Conservation (phyloP, 1,140 invertebrate species). For the Neelides sp. region DNA sequence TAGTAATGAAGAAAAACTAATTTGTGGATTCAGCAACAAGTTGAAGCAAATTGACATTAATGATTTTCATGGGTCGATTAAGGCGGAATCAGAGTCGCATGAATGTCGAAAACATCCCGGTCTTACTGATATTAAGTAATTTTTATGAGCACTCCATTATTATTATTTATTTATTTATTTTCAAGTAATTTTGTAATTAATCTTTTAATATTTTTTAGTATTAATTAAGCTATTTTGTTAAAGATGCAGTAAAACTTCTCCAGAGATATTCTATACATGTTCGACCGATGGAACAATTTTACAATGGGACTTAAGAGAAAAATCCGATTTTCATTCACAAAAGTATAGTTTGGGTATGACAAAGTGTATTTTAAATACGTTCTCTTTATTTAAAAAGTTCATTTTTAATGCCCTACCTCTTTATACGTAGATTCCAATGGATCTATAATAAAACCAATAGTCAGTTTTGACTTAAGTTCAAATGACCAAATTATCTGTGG, state of each 20-base stretch:
- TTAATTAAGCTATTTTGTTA: slow-evolving; percentile 5
- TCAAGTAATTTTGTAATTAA: not conserved
- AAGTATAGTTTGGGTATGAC: slow-evolving; percentile 18
- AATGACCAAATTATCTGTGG: slow-evolving; percentile 58
- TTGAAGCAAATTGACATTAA: no score
- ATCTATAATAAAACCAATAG: slow-evolving; percentile 45
- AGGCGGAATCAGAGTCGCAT: not conserved
- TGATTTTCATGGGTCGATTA: slow-evolving; percentile 1
- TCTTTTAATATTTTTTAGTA: not conserved
- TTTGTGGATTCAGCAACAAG: no score
- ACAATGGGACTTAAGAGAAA: slow-evolving; percentile 19
- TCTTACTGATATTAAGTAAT: slow-evolving; percentile 19
- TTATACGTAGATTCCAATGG: slow-evolving; percentile 16
- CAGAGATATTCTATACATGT: slow-evolving; percentile 18
- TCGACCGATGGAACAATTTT: slow-evolving; percentile 18
- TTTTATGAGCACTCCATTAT: not conserved
- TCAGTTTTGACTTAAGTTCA: slow-evolving; percentile 61
- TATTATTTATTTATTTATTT: not conserved
- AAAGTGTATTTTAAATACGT: not conserved
- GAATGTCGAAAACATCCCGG: slow-evolving; percentile 9
- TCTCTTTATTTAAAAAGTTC: not conserved
- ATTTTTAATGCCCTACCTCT: not conserved
- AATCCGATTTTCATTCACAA: slow-evolving; percentile 9
- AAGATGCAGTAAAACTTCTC: slow-evolving; percentile 23
- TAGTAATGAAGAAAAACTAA: no score